Evolutionary conservation across 2,888 invertebrate species (phyloP).

Genomic region (Zootermopsis nevadensis): DNA sequence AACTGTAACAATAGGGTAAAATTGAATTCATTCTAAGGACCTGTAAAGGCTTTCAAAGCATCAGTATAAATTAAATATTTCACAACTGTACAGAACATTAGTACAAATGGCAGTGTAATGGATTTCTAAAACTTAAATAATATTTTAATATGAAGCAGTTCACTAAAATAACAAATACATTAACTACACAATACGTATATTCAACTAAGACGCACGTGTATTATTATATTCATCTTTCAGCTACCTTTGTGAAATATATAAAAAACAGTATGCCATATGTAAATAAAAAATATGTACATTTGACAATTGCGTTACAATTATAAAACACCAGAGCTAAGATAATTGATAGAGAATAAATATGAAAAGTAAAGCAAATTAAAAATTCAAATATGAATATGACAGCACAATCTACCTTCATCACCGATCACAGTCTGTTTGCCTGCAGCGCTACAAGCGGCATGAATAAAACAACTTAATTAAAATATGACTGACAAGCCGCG

Average conservation of each 20-base stretch:
- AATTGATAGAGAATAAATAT: constrained; percentile 32
- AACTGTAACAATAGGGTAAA: too few relatives aligned
- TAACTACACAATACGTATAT: too few relatives aligned
- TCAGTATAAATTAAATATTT: too few relatives aligned
- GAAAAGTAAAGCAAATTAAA: constrained; percentile 23
- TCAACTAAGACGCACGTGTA: too few relatives aligned
- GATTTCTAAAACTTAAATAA: too few relatives aligned
- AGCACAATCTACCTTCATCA: background rate
- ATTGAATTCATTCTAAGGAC: too few relatives aligned
- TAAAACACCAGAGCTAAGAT: constrained; percentile 16
- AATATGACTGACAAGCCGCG: constrained; percentile 6
- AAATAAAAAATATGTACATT: constrained; percentile 18
- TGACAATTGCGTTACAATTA: constrained; percentile 10
- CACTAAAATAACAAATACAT: too few relatives aligned
- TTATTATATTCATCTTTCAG: background rate
- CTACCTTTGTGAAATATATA: background rate
- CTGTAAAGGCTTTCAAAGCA: too few relatives aligned
- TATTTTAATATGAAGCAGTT: too few relatives aligned
- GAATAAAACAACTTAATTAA: constrained; percentile 27
- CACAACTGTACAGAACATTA: too few relatives aligned
- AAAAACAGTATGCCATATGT: constrained; percentile 18
- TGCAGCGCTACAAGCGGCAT: background rate
- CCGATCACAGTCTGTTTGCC: background rate
- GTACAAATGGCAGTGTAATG: too few relatives aligned
- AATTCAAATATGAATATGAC: constrained; percentile 18